Base-by-base conservation (phyloP, 2,888 invertebrate species). In the Polydrusus pterygomalis region DNA sequence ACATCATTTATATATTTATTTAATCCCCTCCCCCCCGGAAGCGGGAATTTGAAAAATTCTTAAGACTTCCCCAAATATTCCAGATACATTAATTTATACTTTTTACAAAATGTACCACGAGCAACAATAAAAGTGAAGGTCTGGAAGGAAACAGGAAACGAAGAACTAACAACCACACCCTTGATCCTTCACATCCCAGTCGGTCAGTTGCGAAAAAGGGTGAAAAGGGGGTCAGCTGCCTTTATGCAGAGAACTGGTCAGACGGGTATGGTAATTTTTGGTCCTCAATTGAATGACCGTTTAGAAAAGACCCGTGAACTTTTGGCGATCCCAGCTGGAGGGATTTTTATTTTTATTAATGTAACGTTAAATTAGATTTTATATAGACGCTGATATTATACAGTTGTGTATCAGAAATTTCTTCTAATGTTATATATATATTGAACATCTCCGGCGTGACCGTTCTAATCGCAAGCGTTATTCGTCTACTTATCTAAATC, bases 241-340 rank as follows among this genome's bases (percentile, higher is more conserved):
- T 68, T 15, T 40, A 40, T 49, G 64, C 71, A 72, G 72, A 75
- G 78, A 78, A 75, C 78, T 78, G 78, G 78, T 75, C 78, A 78
- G 63, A 73, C 78, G 13, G 30, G 54, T 75, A 75, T 75, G 75
- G 64, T 60, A 75, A 75, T 75, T 75, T 75, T 34, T 65, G 15
- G 34, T 49, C 65, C 70, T 20, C 25, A 25, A 30, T 62, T 62
- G 68, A 70, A 70, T 74, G 74, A 74, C 74, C 74, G 74, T 69
- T 74, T 74, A 62, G 64, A 54, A 56, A 62, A 17, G 15, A 47
- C 47, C 47, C 15, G 20, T 64, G 49, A 56, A 67, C 74, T 58
- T 64, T 74, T 54, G 18, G 34, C 56, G 38, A 47, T 43, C 20
- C 64, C 74, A 74, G 74, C 63, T 74, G 74, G 49, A 43, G 38